Conservation (phyloP, 35 echinoderm and acorn worm genomes). For the Chiridota heheva region DNA sequence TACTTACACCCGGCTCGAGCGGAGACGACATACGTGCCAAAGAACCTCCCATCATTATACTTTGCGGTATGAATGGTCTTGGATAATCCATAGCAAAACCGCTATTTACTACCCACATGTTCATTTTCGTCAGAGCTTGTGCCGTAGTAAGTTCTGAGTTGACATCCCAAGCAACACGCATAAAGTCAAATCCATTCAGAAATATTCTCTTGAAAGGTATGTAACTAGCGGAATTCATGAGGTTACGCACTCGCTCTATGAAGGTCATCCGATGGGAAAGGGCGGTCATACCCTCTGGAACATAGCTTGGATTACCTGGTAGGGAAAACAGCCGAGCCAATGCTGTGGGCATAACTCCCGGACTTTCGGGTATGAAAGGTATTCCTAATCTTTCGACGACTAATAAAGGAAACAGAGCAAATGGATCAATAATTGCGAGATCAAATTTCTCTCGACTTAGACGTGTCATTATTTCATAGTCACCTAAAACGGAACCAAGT, state of each 20-base stretch:
- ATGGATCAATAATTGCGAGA: constrained; percentile 19
- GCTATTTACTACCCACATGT: not conserved
- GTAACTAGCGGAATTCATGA: not conserved
- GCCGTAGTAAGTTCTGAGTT: not conserved
- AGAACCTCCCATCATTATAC: constrained; percentile 15
- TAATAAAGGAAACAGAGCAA: constrained; percentile 28
- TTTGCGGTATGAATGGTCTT: constrained; percentile 17
- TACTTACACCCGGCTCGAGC: constrained; percentile 26
- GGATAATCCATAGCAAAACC: constrained; percentile 39
- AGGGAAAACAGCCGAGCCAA: constrained; percentile 8
- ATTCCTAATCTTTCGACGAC: constrained; percentile 14
- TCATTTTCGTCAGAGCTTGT: not conserved
- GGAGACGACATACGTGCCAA: not conserved
- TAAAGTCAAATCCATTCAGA: constrained; percentile 24
- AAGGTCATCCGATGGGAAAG: constrained; percentile 40
- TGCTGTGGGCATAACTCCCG: constrained; percentile 1
- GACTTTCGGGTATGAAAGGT: not conserved
- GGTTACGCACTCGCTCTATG: constrained; percentile 10
- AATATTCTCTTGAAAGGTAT: constrained; percentile 2
- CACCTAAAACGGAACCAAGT: constrained; percentile 13
- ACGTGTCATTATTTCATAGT: constrained; percentile 10
- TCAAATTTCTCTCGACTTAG: constrained; percentile 10
- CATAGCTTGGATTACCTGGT: constrained; percentile 45
- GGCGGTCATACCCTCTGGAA: constrained; percentile 34
- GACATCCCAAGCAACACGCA: not conserved